These are phyloP conservation scores for Xenopus petersii DNA, from an alignment of 2,797 vertebrate genomes.

Conservation along the genomic window DNA sequence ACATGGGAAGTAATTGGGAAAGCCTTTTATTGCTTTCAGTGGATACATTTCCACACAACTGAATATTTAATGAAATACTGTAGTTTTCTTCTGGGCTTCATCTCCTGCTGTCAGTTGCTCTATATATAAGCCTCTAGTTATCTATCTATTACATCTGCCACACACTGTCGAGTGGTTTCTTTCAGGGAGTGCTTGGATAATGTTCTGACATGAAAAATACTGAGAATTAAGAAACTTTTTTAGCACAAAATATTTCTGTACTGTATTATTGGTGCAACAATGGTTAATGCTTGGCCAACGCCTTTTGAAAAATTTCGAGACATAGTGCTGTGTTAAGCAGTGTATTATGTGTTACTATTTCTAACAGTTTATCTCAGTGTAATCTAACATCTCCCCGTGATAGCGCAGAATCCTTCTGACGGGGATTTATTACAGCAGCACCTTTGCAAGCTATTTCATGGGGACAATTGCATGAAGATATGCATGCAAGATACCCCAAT, in stretches of 20 bases:
- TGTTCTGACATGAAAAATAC: neutral
- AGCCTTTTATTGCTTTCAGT: neutral
- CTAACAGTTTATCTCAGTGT: neutral
- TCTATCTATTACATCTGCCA: neutral
- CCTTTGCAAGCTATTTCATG: neutral
- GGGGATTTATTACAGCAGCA: neutral
- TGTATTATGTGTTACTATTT: neutral
- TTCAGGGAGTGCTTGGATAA: neutral
- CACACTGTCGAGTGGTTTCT: neutral
- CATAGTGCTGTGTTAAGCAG: neutral
- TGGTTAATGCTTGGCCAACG: no score
- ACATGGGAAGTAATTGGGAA: neutral
- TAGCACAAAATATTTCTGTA: no score
- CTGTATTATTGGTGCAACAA: no score
- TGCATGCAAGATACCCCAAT: no score
- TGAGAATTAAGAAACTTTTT: neutral
- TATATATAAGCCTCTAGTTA: neutral
- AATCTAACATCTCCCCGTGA: neutral
- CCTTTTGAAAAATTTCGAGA: no score
- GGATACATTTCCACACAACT: neutral
- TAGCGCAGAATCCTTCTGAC: neutral
- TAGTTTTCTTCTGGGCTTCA: neutral
- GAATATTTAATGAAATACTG: neutral
- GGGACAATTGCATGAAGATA: no score
- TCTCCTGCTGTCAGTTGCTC: neutral